A percentile compares a stretch with the other conserved stretches of the same genome.
These are phyloP conservation scores for Sericinus montela DNA, from an alignment of 2,888 invertebrate species.

Conservation along the genomic window DNA sequence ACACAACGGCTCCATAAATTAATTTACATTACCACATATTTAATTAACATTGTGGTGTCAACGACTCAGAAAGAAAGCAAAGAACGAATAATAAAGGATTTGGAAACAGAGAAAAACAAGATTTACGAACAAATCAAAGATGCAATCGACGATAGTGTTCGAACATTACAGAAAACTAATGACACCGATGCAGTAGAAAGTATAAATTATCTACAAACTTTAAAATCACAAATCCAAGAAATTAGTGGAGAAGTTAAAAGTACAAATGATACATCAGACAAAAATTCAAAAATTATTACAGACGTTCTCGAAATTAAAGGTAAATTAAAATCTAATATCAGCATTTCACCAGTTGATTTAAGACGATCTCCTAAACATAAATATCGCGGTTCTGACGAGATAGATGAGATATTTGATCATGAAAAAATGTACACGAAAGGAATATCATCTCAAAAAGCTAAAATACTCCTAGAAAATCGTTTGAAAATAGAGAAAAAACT, in stretches of 20 bases:
- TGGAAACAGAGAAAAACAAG: constrained; percentile 7
- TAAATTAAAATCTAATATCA: background rate
- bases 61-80: background rate
- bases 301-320: background rate
- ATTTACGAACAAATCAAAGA: background rate
- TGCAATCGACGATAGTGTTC: constrained; percentile 10
- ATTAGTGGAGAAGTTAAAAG: background rate
- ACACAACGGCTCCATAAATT: background rate
- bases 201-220: background rate
- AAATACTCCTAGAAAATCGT: constrained; percentile 3
- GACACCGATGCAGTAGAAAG: background rate
- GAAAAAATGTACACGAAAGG: background rate
- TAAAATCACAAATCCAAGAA: constrained; percentile 2
- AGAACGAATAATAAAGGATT: background rate
- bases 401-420: constrained; percentile 2
- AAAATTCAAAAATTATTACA: background rate
- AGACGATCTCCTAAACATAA: constrained; percentile 6
- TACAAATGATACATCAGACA: background rate
- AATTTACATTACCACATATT: background rate
- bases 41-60: background rate
- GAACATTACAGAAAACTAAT: background rate
- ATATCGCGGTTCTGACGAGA: background rate
- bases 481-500: constrained; percentile 6
- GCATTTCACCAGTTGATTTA: background rate
- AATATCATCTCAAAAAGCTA: background rate